Base-by-base conservation (phyloP, 1,140 invertebrate genomes). In the Pseudomyrmex concolor region DNA sequence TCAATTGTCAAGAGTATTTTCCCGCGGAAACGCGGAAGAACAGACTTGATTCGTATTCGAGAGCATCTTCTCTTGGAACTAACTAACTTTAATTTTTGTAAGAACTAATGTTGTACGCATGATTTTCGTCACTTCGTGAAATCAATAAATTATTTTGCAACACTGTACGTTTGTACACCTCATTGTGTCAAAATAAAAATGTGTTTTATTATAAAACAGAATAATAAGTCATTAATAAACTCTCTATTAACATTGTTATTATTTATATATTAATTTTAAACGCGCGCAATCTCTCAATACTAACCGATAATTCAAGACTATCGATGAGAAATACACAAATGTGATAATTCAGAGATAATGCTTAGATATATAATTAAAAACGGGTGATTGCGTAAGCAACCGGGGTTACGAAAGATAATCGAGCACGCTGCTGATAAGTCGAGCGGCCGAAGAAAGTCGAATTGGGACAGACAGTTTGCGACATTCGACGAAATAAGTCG, bases 11-110 rank as follows among this genome's bases (percentile, higher is more conserved):
- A 34, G 34, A 34, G 34, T 34, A 48, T 67, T 77, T 67, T 77
- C 17, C 43, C 59, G 68, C 43, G 13, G 50, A 17, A 25, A 43
- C 12, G 45, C 15, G 3, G 12, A 57, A 5, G 87, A 86, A 82
- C 71, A 66, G 51, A 89, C 80, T 90, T 90, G 73, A 90, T 86
- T 90, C 73, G 89, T 81, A 90, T 90, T 90, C 88, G 85, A 68
- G 43, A 48, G 54, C 77, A 34, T 34, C 25, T 25, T 34, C 34
- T 10, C 7, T 77, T 8, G 22, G 67, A 66, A 64, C 25, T 25
- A 12, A 57, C 7, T 57, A 54, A 77, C 43, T 67, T 66, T 67
- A 22, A 62, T 12, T 55, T 48, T 22, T 48, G n/a, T 74, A 54
- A 48, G 34, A 50, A 50, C 17, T 50, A 50, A 70, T 34, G 34